Evolutionary conservation across 1,140 invertebrate genomes (phyloP).

Genomic region (Sesamia nonagrioides): DNA sequence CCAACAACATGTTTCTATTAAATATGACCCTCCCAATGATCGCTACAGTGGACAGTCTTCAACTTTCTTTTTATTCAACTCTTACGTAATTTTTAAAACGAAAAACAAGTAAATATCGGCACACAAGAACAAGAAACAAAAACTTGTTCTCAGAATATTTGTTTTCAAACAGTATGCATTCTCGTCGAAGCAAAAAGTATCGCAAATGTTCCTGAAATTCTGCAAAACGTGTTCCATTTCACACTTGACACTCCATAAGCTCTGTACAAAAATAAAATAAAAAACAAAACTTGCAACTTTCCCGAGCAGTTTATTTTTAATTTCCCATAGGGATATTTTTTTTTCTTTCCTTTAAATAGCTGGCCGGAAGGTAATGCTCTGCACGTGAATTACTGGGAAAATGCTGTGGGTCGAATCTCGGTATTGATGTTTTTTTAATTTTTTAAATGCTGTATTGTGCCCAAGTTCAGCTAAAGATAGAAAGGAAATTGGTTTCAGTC

Average conservation of each 20-base stretch:
- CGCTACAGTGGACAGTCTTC: no score
- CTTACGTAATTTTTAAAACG: no score
- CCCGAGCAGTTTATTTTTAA: constrained; percentile 10
- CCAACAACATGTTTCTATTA: no score
- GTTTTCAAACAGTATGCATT: not conserved
- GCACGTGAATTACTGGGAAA: not conserved
- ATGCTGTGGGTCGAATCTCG: not conserved
- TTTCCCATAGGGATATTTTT: constrained; percentile 8
- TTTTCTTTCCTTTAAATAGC: not conserved
- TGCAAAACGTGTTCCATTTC: not conserved
- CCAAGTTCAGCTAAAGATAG: no score
- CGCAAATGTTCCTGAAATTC: not conserved
- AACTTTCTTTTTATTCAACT: no score
- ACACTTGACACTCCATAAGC: not conserved
- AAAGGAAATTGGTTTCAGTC: no score
- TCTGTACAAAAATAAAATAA: not conserved
- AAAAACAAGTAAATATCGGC: not conserved
- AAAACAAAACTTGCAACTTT: not conserved
- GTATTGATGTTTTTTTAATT: not conserved
- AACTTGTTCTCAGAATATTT: not conserved
- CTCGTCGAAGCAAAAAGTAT: not conserved
- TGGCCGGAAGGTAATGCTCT: not conserved
- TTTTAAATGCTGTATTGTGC: no score
- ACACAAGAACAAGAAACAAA: not conserved
- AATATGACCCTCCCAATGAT: no score